These are phyloP conservation scores for Leptinotarsa undecemlineata DNA, from an alignment of 1,140 invertebrate genomes.

Conservation along the genomic window DNA sequence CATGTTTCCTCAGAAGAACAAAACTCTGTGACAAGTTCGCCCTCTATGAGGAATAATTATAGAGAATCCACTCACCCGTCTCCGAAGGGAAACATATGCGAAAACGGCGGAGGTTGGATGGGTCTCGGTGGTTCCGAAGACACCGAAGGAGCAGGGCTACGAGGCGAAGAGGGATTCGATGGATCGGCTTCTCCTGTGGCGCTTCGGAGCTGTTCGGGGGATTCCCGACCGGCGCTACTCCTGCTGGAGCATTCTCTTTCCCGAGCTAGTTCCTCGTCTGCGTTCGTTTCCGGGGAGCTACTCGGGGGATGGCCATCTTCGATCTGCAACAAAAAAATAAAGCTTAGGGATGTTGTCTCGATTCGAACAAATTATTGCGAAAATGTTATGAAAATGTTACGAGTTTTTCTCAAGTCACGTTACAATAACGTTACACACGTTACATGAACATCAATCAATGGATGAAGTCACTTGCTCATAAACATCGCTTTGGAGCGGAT, in stretches of 20 bases:
- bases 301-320: constrained; percentile 38
- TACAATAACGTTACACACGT: too few species aligned
- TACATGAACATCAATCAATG: too few species aligned
- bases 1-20: too few species aligned
- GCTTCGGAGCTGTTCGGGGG: constrained; percentile 42
- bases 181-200: constrained; percentile 40
- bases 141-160: constrained; percentile 48
- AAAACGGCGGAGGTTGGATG: constrained; percentile 45
- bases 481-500: too few species aligned
- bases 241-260: constrained; percentile 49
- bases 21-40: too few species aligned
- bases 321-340: constrained; percentile 23
- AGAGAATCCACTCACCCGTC: constrained; percentile 45
- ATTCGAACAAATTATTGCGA: too few species aligned
- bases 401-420: too few species aligned
- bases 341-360: too few species aligned
- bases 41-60: neutral
- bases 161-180: constrained; percentile 48
- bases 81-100: constrained; percentile 52
- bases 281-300: constrained; percentile 45
- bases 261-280: constrained; percentile 43
- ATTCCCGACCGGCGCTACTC: constrained; percentile 46
- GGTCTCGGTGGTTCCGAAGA: constrained; percentile 46
- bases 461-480: too few species aligned
- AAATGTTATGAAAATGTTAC: too few species aligned